Evolutionary conservation across 2,797 vertebrate genomes (phyloP).

Genomic region (Emys orbicularis): DNA sequence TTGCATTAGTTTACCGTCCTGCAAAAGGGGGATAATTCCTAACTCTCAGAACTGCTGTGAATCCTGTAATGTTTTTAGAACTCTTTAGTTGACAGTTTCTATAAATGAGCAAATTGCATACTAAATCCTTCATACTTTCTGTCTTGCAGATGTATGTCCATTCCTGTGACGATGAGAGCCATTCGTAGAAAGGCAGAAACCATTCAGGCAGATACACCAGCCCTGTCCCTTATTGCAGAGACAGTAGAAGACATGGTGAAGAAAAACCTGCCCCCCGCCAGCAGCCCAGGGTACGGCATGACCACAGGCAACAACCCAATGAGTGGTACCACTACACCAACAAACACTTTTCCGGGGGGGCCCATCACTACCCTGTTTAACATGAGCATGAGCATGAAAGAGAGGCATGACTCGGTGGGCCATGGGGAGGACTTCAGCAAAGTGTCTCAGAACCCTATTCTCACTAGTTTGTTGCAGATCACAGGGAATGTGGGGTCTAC

Average conservation of each 20-base stretch:
- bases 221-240: slow-evolving; percentile 96
- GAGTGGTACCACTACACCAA: slow-evolving; percentile 92
- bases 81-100: accelerated
- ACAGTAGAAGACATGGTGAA: slow-evolving; percentile 99
- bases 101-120: not conserved
- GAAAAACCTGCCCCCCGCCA: slow-evolving; percentile 95
- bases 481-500: slow-evolving; percentile 93
- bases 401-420: slow-evolving; percentile 88
- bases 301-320: slow-evolving; percentile 89
- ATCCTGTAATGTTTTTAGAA: not conserved
- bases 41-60: accelerated
- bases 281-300: slow-evolving; percentile 97
- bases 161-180: slow-evolving; percentile 98
- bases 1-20: not conserved
- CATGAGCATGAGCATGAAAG: slow-evolving; percentile 88
- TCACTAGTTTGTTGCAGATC: slow-evolving; percentile 97
- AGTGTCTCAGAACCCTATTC: slow-evolving; percentile 98
- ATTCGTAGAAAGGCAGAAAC: slow-evolving; percentile 98
- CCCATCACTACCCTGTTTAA: slow-evolving; percentile 92
- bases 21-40: not conserved
- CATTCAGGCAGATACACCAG: slow-evolving; percentile 98
- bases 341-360: slow-evolving; percentile 90
- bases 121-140: slow-evolving; percentile 28
- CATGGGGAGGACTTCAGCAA: slow-evolving; percentile 97
- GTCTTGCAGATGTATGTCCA: slow-evolving; percentile 95